phyloP scores from a whole-genome alignment of 2,888 invertebrate genomes.

The Leptopilina drosophilae region DNA sequence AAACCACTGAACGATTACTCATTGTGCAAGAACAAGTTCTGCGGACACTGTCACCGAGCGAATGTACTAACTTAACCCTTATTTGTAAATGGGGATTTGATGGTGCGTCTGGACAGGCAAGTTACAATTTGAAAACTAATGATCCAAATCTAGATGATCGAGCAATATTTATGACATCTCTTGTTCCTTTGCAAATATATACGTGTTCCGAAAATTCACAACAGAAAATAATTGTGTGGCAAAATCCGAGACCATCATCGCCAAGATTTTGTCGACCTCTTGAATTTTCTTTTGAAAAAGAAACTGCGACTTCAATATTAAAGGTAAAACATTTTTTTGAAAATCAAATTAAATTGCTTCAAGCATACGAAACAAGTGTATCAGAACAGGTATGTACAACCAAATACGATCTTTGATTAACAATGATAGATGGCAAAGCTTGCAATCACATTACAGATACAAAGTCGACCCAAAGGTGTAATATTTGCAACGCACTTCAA shows the following conservation, averaged over 20 bases:
- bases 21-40: no score
- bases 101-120: constrained; percentile 35
- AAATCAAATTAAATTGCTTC: constrained; percentile 4
- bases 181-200: constrained; percentile 2
- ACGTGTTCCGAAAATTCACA: constrained; percentile 1
- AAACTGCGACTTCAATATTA: neutral
- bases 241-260: constrained; percentile 1
- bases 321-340: neutral
- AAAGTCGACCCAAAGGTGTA: constrained; percentile 28
- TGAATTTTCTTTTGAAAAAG: constrained; percentile 7
- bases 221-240: constrained; percentile 10
- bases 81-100: constrained; percentile 50
- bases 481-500: constrained; percentile 37
- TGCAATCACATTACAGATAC: constrained; percentile 8
- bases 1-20: no score
- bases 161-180: neutral
- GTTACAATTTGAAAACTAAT: constrained; percentile 22
- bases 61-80: constrained; percentile 28
- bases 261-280: constrained; percentile 14
- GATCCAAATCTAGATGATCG: constrained; percentile 2
- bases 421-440: constrained; percentile 42
- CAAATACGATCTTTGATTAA: constrained; percentile 29
- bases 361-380: neutral
- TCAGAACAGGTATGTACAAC: neutral
- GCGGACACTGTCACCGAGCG: constrained; percentile 1